Evolutionary conservation across 2,888 invertebrate species (phyloP).

Genomic region (Archaeoteleia sp.): DNA sequence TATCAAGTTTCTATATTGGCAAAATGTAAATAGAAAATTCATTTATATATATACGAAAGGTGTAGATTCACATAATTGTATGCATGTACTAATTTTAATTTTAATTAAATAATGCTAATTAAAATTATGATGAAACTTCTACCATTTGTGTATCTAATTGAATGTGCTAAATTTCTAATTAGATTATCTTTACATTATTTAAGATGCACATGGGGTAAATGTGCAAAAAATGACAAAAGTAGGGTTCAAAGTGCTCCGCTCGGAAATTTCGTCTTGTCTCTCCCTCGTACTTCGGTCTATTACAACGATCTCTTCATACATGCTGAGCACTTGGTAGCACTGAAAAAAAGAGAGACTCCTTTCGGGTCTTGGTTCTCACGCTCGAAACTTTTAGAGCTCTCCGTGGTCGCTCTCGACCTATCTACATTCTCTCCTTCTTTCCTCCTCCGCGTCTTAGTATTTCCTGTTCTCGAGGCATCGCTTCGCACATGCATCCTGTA

Average conservation of each 20-base stretch:
- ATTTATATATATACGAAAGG: too few species aligned
- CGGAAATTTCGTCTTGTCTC: constrained; percentile 37
- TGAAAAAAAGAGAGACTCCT: constrained; percentile 67
- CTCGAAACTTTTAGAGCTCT: constrained; percentile 58
- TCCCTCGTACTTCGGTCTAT: constrained; percentile 45
- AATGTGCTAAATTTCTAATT: too few species aligned
- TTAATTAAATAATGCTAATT: too few species aligned
- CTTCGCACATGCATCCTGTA: constrained; percentile 19
- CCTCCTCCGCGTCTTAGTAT: constrained; percentile 33
- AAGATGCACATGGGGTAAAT: too few species aligned
- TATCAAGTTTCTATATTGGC: too few species aligned
- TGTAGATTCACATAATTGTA: too few species aligned
- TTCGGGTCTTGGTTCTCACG: constrained; percentile 70
- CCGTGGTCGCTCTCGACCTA: constrained; percentile 51
- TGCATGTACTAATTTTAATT: too few species aligned
- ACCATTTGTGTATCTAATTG: too few species aligned
- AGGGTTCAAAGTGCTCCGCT: too few species aligned
- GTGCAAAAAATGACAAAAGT: constrained; percentile 2
- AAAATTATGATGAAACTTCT: too few species aligned
- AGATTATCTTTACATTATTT: too few species aligned
- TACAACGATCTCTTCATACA: constrained; percentile 61
- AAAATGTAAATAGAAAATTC: too few species aligned
- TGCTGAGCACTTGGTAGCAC: constrained; percentile 67
- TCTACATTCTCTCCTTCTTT: constrained; percentile 42
- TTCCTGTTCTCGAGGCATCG: constrained; percentile 30